Evolutionary conservation across 2,113 vertebrate species (phyloP), one percentile per base, ranked within the genome.

Genomic region (Onychostoma macrolepis): DNA sequence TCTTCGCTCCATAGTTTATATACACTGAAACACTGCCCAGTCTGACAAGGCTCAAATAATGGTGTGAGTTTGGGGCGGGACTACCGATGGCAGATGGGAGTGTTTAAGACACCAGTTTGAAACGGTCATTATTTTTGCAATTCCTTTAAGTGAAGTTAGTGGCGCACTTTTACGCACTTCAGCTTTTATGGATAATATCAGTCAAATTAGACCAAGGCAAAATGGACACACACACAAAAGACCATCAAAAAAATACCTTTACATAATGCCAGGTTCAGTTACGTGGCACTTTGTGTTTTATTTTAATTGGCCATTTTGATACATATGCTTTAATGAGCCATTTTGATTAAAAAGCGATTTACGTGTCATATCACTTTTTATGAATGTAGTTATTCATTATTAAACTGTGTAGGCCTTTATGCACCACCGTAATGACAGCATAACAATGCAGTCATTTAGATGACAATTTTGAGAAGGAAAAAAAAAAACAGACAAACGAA

Each of bases 401-500:
- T 56, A 76, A 26, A 76, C 41, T 12, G 24, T 43, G 41, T 48
- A 56, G 17, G 28, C 50, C 10, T 24, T n/a, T 36, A 8, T 24
- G 26, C 45, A 28, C 19, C 56, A 10, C 19, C 33, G 6, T 19
- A 80, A 80, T n/a, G 36, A 81, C 58, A 81, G 26, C 5, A 69
- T 10, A 83, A 17, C 30, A 83, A 15, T 30, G 9, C 10, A 71
- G 63, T 21, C 12, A 41, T 43, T 21, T 21, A 53, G 26, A 48
- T 78, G 0, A 77, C 41, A 43, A 3, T 21, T 30, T 50, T 78
- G 74, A 76, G 61, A 87, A 67, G 11, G n/a, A 61, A 87, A 80
- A 24, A 85, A 85, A 21, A 41, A 89, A 78, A 28, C 78, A 89
- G 75, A 65, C 81, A 11, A 80, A 56, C 65, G 67, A 80, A n/a